A percentile compares a stretch with the other conserved stretches of the same genome.
Conservation (phyloP, 1,140 invertebrate genomes). For the Copidosoma floridanum region DNA sequence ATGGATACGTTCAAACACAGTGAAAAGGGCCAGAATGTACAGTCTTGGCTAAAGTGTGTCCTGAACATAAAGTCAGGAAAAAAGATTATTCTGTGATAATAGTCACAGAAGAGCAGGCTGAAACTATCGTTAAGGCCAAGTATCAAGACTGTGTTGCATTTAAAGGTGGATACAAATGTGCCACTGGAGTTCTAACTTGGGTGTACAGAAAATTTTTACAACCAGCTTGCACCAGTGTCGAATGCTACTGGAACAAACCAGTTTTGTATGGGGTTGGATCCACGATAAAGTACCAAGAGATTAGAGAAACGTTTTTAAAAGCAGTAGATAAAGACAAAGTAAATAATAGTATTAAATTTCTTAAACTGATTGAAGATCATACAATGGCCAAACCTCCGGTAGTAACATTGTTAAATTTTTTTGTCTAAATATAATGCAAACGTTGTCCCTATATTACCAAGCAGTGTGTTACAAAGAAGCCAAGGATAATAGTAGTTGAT, state of each 20-base stretch:
- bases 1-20: conserved; percentile 41
- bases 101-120: conserved; percentile 29
- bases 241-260: conserved; percentile 45
- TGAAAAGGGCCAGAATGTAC: conserved; percentile 28
- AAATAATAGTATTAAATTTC: background rate
- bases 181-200: conserved; percentile 46
- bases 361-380: background rate
- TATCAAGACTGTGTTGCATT: conserved; percentile 37
- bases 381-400: background rate
- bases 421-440: background rate
- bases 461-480: background rate
- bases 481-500: background rate
- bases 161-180: conserved; percentile 44
- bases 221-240: conserved; percentile 36
- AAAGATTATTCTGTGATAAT: conserved; percentile 33
- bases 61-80: conserved; percentile 44
- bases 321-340: background rate
- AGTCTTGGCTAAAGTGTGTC: conserved; percentile 37
- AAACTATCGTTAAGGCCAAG: conserved; percentile 21
- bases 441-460: background rate
- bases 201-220: conserved; percentile 42
- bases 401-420: conserved; percentile 21
- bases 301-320: background rate
- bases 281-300: background rate
- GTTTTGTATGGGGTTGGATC: conserved; percentile 17